These are phyloP conservation scores for Mola mola DNA, from an alignment of 2,113 vertebrate genomes.

Conservation along the genomic window DNA sequence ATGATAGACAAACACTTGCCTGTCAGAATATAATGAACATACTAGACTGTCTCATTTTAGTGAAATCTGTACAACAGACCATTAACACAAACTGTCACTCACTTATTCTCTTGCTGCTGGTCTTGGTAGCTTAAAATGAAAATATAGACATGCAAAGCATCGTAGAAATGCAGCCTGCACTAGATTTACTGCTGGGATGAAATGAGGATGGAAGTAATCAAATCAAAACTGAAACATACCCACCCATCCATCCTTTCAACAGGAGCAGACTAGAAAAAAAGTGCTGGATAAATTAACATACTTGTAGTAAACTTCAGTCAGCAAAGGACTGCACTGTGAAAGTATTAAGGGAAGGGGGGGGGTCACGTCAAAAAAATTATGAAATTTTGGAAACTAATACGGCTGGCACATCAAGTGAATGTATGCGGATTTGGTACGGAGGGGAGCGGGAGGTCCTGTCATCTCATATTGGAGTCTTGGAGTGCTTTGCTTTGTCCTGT, in stretches of 20 bases:
- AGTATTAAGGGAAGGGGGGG: conserved; percentile 32
- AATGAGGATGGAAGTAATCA: conserved; percentile 9
- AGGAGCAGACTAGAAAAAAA: background rate
- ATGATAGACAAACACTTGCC: no score
- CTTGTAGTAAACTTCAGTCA: conserved; percentile 3
- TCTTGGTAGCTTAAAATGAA: conserved; percentile 1
- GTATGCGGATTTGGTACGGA: conserved; percentile 15
- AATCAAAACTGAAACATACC: background rate
- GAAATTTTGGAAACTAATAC: conserved; percentile 38
- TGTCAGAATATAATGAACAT: no score
- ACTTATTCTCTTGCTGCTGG: background rate
- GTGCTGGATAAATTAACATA: background rate
- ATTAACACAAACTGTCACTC: conserved; percentile 1
- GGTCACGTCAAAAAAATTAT: conserved; percentile 37
- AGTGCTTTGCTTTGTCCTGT: conserved; percentile 57
- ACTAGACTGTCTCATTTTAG: background rate
- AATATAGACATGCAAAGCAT: background rate
- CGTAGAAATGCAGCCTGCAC: background rate
- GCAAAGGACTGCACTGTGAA: conserved; percentile 1
- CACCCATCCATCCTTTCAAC: background rate
- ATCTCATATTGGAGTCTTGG: conserved; percentile 21
- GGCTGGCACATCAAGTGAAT: conserved; percentile 20
- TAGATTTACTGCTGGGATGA: background rate
- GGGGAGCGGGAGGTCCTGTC: conserved; percentile 49
- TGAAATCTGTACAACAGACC: no score